Conservation (phyloP, 2,113 vertebrate genomes). For the Rhineura floridana region DNA sequence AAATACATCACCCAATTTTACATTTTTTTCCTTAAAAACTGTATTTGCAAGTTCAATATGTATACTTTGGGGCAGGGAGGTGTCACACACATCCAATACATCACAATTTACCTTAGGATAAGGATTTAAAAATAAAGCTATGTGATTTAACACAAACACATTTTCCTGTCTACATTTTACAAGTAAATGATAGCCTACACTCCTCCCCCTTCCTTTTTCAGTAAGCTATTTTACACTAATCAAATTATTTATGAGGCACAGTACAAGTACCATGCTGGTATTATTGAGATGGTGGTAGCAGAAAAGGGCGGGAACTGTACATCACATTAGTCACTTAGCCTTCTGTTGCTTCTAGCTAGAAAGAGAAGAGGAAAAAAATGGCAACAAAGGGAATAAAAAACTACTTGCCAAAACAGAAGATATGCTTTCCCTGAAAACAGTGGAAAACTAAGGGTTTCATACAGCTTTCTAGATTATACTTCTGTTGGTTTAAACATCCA, state of each 20-base stretch:
- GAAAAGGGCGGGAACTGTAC: neutral
- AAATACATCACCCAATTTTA: slow-evolving; percentile 66
- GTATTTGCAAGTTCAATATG: slow-evolving; percentile 27
- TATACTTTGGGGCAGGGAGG: slow-evolving; percentile 32
- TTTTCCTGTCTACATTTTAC: slow-evolving; percentile 39
- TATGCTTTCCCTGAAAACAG: slow-evolving; percentile 50
- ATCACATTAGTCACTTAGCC: slow-evolving; percentile 21
- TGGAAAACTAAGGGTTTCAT: slow-evolving; percentile 21
- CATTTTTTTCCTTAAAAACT: slow-evolving; percentile 49
- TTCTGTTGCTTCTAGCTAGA: neutral
- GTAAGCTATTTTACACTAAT: slow-evolving; percentile 24
- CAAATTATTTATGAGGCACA: slow-evolving; percentile 41
- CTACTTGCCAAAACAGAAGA: slow-evolving; percentile 21
- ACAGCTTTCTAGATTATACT: slow-evolving; percentile 5
- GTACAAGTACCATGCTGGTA: slow-evolving; percentile 62
- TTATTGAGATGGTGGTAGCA: slow-evolving; percentile 38
- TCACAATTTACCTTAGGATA: slow-evolving; percentile 49
- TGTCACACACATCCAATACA: slow-evolving; percentile 16
- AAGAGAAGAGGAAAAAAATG: slow-evolving; percentile 40
- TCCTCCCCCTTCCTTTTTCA: slow-evolving; percentile 11
- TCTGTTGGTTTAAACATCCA: neutral
- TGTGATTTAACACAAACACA: slow-evolving; percentile 46
- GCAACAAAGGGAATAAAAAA: slow-evolving; percentile 51
- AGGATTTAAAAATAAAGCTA: slow-evolving; percentile 64
- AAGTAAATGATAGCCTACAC: slow-evolving; percentile 26